Percentiles rank a stretch among this genome's conserved stretches.
phyloP scores from a whole-genome alignment of 2,888 invertebrate species.

The Sericinus montela region DNA sequence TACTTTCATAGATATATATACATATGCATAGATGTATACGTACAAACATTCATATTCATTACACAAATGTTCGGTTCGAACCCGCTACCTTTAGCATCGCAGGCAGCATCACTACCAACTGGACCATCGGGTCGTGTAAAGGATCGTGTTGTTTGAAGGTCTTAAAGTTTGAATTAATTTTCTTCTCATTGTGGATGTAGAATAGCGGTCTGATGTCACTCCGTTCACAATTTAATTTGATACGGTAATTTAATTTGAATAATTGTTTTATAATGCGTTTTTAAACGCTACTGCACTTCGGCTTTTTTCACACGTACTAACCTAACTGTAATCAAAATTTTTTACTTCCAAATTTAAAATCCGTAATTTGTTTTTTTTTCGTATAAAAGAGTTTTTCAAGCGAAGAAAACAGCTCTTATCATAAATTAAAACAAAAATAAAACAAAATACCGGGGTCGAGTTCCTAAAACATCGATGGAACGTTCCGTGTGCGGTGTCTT shows the following conservation, averaged over 20 bases:
- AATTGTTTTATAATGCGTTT: constrained; percentile 3
- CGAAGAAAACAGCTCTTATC: constrained; percentile 18
- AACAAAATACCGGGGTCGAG: constrained; percentile 34
- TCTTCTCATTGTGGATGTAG: not conserved
- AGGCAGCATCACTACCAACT: too few relatives aligned
- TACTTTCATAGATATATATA: too few relatives aligned
- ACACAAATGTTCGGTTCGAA: too few relatives aligned
- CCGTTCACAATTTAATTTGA: not conserved
- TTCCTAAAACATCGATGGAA: constrained; percentile 47
- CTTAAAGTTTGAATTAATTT: too few relatives aligned
- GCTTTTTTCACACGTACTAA: not conserved
- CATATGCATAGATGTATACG: too few relatives aligned
- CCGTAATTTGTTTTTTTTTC: constrained; percentile 13
- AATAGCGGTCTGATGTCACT: constrained; percentile 1
- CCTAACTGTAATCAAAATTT: constrained; percentile 5
- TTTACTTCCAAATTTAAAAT: constrained; percentile 4
- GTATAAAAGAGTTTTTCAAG: constrained; percentile 10
- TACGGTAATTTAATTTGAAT: not conserved
- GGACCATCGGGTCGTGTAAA: too few relatives aligned
- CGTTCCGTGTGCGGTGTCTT: constrained; percentile 55
- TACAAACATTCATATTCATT: too few relatives aligned
- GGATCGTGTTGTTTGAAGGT: too few relatives aligned
- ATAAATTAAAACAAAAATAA: constrained; percentile 34
- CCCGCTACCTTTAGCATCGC: too few relatives aligned
- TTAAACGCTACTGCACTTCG: constrained; percentile 4